Evolutionary conservation across 2,797 vertebrate species (phyloP).

Genomic region (Florisuga fusca): DNA sequence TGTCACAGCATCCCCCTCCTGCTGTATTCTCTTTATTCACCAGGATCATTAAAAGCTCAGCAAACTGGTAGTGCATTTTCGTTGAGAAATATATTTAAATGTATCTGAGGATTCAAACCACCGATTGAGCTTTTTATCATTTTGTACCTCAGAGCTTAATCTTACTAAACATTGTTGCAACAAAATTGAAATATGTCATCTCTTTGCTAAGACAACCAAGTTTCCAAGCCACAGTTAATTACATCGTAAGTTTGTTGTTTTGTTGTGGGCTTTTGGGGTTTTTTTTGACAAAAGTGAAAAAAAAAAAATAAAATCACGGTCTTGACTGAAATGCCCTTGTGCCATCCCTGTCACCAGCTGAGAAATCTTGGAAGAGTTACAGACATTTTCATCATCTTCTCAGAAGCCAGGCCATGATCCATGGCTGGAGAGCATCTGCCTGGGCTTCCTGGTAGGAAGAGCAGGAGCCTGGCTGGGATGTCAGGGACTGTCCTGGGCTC

Average conservation of each 20-base stretch:
- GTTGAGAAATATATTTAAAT: not conserved
- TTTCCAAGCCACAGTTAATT: not conserved
- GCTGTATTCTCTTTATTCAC: not conserved
- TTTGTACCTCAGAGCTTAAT: not conserved
- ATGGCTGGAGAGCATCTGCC: fast-evolving
- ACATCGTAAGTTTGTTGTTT: not conserved
- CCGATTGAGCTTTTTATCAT: not conserved
- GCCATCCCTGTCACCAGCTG: not conserved
- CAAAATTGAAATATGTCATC: not conserved
- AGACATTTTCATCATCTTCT: not conserved
- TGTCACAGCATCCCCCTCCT: not conserved
- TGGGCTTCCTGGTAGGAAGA: not conserved
- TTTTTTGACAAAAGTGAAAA: not conserved
- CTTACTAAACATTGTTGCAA: not conserved
- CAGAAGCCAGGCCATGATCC: fast-evolving
- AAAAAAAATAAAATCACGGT: not conserved
- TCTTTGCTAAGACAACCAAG: not conserved
- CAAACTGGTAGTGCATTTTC: not conserved
- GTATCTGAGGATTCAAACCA: not conserved
- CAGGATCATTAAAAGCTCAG: not conserved
- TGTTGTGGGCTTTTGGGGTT: not conserved
- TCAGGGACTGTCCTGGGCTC: not conserved
- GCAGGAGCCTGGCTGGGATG: fast-evolving
- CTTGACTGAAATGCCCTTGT: not conserved
- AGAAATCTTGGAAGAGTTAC: not conserved